Evolutionary conservation across 1,140 invertebrate genomes (phyloP), one percentile per base, ranked within the genome.

Genomic region (Lordiphosa mommai): DNA sequence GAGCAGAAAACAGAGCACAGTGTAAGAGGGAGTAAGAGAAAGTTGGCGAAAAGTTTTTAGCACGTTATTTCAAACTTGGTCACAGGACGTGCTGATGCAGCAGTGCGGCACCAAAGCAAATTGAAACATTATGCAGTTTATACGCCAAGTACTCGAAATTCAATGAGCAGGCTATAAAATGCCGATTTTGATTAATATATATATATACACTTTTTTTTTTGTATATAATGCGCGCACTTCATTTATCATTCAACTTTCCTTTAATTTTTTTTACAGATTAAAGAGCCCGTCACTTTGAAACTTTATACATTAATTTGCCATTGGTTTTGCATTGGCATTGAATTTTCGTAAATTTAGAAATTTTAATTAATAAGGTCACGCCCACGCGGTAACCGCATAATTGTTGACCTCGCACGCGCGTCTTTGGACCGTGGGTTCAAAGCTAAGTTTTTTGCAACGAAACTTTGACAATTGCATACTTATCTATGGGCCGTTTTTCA

Each of bases 121-220:
- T 73, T 79, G 69, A 79, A 71, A 73, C 37, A 47, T 56, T 64
- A 48, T 61, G 49, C 50, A 40, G 46, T 68, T 56, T 59, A 59
- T 66, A 61, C 61, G 30, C 23, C 29, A 36, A 63, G n/a, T 34
- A 3, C 9, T 12, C 9, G 3, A 6, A 68, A 72, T 63, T 67
- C 61, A 77, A 77, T 71, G 17, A 41, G 32, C 14, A 32, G 14
- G 43, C 43, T 3, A 13, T 46, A 23, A 23, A 23, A 4, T 1
- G 4, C 20, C 20, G 20, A 23, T 23, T 23, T 23, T 23, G 20
- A 23, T 23, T 23, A 23, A 23, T 23, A 23, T 5, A 23, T 23
- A 4, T 23, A 23, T 23, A 23, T 23, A 4, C 6, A 23, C 6
- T 23, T 23, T 23, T 23, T 23, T 17, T 4, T 23, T 4, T 23